Conservation (phyloP, 1,140 invertebrate species). For the Battus philenor region DNA sequence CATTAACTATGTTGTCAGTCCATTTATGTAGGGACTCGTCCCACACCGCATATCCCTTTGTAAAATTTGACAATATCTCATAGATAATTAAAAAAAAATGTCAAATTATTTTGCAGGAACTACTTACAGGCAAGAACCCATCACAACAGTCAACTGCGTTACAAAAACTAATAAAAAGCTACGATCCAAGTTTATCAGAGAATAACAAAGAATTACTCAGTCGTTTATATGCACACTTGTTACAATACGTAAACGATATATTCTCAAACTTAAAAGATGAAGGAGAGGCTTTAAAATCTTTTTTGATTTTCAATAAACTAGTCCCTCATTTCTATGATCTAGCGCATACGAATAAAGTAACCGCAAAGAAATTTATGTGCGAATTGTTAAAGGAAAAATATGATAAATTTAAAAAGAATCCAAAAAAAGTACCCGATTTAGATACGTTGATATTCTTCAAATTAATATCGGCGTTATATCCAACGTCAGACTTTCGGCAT, state of each 20-base stretch:
- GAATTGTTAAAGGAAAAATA: constrained; percentile 87
- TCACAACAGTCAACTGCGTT: constrained; percentile 83
- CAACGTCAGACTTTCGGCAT: constrained; percentile 93
- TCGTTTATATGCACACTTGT: constrained; percentile 82
- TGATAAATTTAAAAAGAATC: constrained; percentile 78
- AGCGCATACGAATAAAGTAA: constrained; percentile 81
- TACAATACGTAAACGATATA: constrained; percentile 85
- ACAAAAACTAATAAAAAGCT: constrained; percentile 90
- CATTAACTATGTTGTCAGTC: too few species aligned
- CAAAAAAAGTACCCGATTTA: constrained; percentile 80
- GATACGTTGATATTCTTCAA: constrained; percentile 89
- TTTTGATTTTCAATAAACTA: constrained; percentile 79
- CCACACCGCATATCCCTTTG: too few species aligned
- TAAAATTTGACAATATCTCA: too few species aligned
- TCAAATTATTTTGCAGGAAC: constrained; percentile 56
- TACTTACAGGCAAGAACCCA: constrained; percentile 78
- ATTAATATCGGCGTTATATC: constrained; percentile 85
- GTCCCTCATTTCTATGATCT: constrained; percentile 85
- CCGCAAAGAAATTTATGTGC: constrained; percentile 79
- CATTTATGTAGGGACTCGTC: too few species aligned
- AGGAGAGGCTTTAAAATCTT: constrained; percentile 74
- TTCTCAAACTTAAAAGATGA: constrained; percentile 71
- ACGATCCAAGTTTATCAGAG: constrained; percentile 85
- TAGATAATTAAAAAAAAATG: too few species aligned
- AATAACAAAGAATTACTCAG: constrained; percentile 87